Evolutionary conservation across 2,888 invertebrate species (phyloP), one percentile per base, ranked within the genome.

Genomic region (Caenorhabditis sp.): DNA sequence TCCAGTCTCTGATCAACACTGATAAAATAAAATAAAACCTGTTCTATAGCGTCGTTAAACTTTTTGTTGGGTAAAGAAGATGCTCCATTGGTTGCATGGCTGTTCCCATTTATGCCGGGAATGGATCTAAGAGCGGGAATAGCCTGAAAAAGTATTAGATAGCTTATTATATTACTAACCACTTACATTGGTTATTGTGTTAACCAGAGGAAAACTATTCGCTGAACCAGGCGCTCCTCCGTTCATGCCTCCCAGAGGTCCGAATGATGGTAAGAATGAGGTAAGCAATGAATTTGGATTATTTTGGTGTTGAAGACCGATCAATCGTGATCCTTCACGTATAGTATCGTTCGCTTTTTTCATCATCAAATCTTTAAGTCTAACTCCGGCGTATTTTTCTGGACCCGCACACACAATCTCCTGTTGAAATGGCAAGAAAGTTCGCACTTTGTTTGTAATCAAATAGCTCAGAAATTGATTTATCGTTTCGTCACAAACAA

Each of bases 341-440:
- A 81, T 59, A 8, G 89, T 88, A 26, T 86, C 85, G 62, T 86
- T 87, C 6, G 88, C 87, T 48, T 86, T 87, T 68, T 85, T 83
- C 63, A 89, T 84, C 88, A 89, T 86, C 63, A 89, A 68, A 39
- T 89, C 89, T 48, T 85, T 87, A 37, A 89, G 71, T 13, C 78
- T 62, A 6, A 66, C 79, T 9, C 86, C 86, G 1, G 75, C 79
- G 32, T 77, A 80, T 43, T 82, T 66, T 11, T 76, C 77, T 11
- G 88, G 89, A 5, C 82, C 84, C 8, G 79, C 77, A 55, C 89
- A 89, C 8, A 41, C 61, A 26, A 89, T 83, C 27, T 89, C 89
- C 9, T 81, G 70, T 72, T 89, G 88, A 30, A 77, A 76, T 8
- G 88, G 86, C 11, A 88, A 65, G 77, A 88, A 89, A 0, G 88